Percentiles rank a stretch among this genome's conserved stretches.
Evolutionary conservation across 2,888 invertebrate genomes (phyloP).

Genomic region (Drosophila lutescens): DNA sequence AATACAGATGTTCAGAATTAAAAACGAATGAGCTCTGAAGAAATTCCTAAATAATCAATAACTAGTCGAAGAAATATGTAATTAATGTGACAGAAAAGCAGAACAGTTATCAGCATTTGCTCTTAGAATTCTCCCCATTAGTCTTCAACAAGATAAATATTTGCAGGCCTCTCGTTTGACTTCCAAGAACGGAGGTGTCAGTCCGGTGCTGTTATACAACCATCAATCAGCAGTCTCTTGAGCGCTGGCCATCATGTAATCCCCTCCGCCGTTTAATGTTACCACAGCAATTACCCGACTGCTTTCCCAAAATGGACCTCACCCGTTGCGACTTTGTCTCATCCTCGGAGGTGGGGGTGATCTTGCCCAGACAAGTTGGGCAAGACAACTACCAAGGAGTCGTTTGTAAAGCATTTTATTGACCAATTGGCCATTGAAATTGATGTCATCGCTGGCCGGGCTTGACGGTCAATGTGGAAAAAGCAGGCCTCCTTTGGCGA

Average conservation of each 20-base stretch:
- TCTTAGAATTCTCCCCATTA: background rate
- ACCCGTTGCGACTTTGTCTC: constrained; percentile 6
- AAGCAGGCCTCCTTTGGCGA: constrained; percentile 5
- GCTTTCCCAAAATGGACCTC: constrained; percentile 17
- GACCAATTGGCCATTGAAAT: constrained; percentile 43
- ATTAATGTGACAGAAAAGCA: background rate
- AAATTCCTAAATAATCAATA: too few species aligned
- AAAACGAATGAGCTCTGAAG: too few species aligned
- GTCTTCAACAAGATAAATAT: background rate
- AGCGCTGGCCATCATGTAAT: constrained; percentile 28
- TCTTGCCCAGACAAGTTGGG: constrained; percentile 51
- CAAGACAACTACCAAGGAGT: constrained; percentile 38
- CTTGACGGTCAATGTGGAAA: constrained; percentile 45
- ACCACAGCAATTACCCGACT: constrained; percentile 16
- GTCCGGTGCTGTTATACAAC: constrained; percentile 31
- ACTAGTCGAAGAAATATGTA: background rate
- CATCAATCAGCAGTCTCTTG: constrained; percentile 12
- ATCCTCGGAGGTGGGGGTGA: constrained; percentile 2
- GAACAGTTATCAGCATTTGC: background rate
- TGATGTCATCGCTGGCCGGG: constrained; percentile 57
- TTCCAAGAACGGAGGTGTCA: constrained; percentile 23
- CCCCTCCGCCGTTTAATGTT: constrained; percentile 4
- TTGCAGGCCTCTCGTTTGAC: background rate
- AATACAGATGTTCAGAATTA: too few species aligned
- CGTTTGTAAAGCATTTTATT: constrained; percentile 40